These are phyloP conservation scores for Cyprinella venusta DNA, from an alignment of 2,797 vertebrate genomes.

Conservation along the genomic window DNA sequence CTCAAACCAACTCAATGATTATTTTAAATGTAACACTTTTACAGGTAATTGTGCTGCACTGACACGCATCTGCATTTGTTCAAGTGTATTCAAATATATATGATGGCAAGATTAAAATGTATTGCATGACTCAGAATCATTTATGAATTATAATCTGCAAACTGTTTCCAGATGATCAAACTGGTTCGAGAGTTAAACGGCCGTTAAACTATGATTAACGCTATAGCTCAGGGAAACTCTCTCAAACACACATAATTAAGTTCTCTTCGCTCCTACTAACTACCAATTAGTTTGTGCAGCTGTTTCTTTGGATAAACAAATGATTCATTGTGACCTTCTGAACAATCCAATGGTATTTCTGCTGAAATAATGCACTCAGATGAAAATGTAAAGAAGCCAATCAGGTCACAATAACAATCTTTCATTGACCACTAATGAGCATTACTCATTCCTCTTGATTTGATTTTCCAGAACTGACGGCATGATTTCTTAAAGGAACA, in stretches of 20 bases:
- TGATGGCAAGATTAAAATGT: not conserved
- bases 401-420: not conserved
- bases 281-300: constrained; percentile 78
- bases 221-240: not conserved
- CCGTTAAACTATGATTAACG: not conserved
- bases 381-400: not conserved
- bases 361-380: not conserved
- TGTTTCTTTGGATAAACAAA: constrained; percentile 70
- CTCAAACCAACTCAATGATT: not conserved
- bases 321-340: constrained; percentile 76
- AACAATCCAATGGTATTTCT: constrained; percentile 55
- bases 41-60: not conserved
- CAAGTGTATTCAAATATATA: too few species aligned
- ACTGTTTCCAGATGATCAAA: not conserved
- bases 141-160: not conserved
- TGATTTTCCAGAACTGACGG: not conserved
- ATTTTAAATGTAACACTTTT: not conserved
- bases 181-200: not conserved
- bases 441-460: not conserved
- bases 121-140: not conserved
- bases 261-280: constrained; percentile 64
- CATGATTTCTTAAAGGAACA: not conserved
- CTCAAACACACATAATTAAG: constrained; percentile 9
- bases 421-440: not conserved
- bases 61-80: not conserved